Evolutionary conservation across 2,888 invertebrate species (phyloP).

Genomic region (Drosophila silvestris): DNA sequence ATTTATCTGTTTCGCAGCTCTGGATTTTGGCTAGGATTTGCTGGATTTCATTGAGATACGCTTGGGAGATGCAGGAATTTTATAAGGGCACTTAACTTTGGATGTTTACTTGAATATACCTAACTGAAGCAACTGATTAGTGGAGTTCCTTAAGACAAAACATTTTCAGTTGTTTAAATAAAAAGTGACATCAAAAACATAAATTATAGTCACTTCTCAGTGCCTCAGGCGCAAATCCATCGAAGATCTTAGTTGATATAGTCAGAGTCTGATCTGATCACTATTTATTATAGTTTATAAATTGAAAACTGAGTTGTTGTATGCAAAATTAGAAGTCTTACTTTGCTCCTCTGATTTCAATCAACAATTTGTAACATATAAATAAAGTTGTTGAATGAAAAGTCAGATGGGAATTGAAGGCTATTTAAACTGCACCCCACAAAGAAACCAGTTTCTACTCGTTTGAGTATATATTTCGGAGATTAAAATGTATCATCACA

Average conservation of each 20-base stretch:
- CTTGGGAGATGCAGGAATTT: not conserved
- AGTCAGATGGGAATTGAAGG: not conserved
- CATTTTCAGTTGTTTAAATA: not conserved
- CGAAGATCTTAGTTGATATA: not conserved
- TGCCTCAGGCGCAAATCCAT: not conserved
- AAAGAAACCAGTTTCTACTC: not conserved
- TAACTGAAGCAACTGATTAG: not conserved
- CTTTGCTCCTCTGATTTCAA: not conserved
- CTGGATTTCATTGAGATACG: not conserved
- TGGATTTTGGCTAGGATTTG: constrained; percentile 46
- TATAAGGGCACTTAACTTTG: not conserved
- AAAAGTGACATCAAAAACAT: not conserved
- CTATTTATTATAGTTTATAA: not conserved
- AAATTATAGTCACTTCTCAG: not conserved
- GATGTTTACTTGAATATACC: not conserved
- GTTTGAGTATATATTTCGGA: not conserved
- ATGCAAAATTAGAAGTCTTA: not conserved
- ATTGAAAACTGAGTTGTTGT: no score
- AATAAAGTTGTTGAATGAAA: not conserved
- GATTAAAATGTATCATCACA: not conserved
- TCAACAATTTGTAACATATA: not conserved
- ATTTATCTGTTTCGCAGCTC: constrained; percentile 77
- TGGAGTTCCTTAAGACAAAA: not conserved
- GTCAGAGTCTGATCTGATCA: not conserved
- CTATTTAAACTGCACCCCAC: not conserved